Percentiles rank a stretch among this genome's conserved stretches.
phyloP scores from a whole-genome alignment of 2,797 vertebrate genomes.

The Tangara arthus region DNA sequence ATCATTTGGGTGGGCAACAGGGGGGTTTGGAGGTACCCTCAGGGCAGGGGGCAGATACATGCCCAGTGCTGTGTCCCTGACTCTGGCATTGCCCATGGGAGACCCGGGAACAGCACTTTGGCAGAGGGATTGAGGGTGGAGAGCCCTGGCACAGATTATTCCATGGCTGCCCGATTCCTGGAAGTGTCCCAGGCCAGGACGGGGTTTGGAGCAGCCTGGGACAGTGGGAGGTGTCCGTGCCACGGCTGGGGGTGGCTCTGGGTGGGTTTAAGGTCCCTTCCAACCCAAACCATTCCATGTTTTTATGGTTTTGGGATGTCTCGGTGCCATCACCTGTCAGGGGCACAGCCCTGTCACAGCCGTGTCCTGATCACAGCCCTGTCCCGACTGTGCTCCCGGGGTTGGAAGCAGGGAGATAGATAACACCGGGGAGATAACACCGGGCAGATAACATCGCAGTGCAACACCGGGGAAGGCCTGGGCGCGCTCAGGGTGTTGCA shows the following conservation, averaged over 20 bases:
- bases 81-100: accelerated
- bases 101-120: accelerated
- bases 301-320: neutral
- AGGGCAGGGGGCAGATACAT: neutral
- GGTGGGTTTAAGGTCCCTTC: neutral
- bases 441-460: neutral
- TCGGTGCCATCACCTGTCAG: neutral
- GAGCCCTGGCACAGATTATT: neutral
- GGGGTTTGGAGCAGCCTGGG: neutral
- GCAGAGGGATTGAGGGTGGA: neutral
- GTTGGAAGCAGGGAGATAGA: neutral
- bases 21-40: accelerated
- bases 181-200: neutral
- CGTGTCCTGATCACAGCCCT: neutral
- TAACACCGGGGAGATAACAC: neutral
- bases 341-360: neutral
- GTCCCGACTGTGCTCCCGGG: neutral
- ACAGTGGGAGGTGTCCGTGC: neutral
- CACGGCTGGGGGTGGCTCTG: neutral
- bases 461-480: neutral
- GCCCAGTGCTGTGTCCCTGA: accelerated
- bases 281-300: neutral
- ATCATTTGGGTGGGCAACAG: accelerated
- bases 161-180: neutral
- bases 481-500: neutral